Conservation (phyloP, 2,113 vertebrate species). For the Ochotona curzoniae region DNA sequence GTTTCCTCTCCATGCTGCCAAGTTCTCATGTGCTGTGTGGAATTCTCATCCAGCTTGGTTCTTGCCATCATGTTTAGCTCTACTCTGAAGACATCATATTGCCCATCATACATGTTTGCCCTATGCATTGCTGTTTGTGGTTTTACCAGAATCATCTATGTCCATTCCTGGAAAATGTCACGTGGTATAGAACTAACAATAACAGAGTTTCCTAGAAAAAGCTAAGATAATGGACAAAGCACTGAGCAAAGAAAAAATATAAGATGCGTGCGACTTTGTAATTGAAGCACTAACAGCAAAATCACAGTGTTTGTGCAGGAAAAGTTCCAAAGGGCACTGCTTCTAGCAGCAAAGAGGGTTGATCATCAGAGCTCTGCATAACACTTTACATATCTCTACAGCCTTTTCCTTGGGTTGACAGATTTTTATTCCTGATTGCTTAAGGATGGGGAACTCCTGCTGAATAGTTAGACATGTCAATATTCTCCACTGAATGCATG, state of each 20-base stretch:
- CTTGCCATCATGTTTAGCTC: not conserved
- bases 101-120: not conserved
- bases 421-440: not conserved
- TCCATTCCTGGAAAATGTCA: not conserved
- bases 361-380: not conserved
- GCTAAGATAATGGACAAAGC: not conserved
- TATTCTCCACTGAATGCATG: not conserved
- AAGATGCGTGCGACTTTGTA: not conserved
- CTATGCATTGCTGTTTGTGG: not conserved
- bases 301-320: not conserved
- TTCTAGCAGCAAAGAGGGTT: not conserved
- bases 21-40: too few species aligned
- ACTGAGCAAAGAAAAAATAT: not conserved
- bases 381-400: not conserved
- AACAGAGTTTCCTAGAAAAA: not conserved
- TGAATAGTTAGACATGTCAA: not conserved
- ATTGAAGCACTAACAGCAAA: not conserved
- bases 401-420: not conserved
- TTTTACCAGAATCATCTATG: not conserved
- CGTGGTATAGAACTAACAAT: not conserved
- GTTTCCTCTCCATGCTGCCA: too few species aligned
- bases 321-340: not conserved
- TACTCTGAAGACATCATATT: too few species aligned
- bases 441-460: not conserved
- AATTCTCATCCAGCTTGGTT: too few species aligned